Conservation (phyloP, 2,888 invertebrate species). For the Abrostola tripartita region DNA sequence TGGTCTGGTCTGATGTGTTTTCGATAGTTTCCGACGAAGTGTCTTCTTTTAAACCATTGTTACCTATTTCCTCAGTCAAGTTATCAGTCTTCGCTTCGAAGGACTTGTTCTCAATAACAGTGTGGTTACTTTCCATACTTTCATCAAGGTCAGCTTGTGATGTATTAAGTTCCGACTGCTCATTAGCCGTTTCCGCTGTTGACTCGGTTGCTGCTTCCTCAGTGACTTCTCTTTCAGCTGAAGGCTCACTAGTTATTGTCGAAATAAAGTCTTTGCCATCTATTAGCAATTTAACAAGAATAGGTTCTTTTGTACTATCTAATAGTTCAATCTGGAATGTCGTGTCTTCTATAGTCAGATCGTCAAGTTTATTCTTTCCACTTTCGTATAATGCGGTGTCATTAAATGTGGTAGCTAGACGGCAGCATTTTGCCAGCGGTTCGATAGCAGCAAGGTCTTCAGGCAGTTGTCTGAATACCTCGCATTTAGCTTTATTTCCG, state of each 20-base stretch:
- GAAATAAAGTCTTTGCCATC: constrained; percentile 83
- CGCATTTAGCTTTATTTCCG: constrained; percentile 90
- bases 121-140: constrained; percentile 77
- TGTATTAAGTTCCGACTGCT: constrained; percentile 50
- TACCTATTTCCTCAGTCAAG: constrained; percentile 50
- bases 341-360: constrained; percentile 70
- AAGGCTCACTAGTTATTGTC: constrained; percentile 49
- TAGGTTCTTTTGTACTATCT: constrained; percentile 87
- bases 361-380: constrained; percentile 75
- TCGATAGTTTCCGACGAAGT: constrained; percentile 61
- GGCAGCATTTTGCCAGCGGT: constrained; percentile 90
- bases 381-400: constrained; percentile 79
- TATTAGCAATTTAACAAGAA: constrained; percentile 88
- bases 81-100: constrained; percentile 64
- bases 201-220: constrained; percentile 22
- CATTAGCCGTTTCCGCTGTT: constrained; percentile 27
- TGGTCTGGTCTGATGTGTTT: constrained; percentile 60
- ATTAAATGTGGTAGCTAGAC: constrained; percentile 83
- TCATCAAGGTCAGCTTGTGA: constrained; percentile 76
- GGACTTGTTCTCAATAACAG: constrained; percentile 79
- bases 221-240: constrained; percentile 20
- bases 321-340: constrained; percentile 89
- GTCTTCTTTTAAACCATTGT: constrained; percentile 60
- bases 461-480: constrained; percentile 89
- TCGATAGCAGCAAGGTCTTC: constrained; percentile 88